Base-by-base conservation (phyloP, 30 jellyfish, hydroid and myxozoan species). In the Aurelia aurita complex sp. Pacific region DNA sequence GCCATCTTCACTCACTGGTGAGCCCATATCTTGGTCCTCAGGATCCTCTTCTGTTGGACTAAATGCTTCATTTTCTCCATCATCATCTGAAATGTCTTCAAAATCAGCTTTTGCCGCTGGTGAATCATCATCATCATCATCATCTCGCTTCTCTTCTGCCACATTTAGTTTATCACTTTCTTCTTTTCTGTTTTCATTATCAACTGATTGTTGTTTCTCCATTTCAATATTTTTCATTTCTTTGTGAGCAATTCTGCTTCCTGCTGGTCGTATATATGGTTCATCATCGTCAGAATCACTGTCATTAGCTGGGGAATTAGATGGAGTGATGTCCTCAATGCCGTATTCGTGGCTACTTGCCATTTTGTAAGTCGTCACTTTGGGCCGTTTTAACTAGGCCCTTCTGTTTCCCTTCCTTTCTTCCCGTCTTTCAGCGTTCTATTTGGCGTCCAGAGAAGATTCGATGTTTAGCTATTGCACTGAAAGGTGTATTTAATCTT, bases 211-310 rank as follows among this genome's bases (percentile, higher is more conserved):
- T 43, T 46, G 51, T 10, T 81, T 89, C 29, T 78, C 89, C 0
- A 64, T 87, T 33, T 65, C 72, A 59, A 23, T 71, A 51, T 79
- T 65, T 65, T 70, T 62, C 90, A 89, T 89, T n/a, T 82, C 97
- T 82, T 89, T 89, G 78, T 81, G 97, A 1, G 95, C 97, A 32
- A 89, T 89, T 33, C 78, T 29, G 17, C 84, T 40, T 35, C 61
- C 62, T 13, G 72, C 53, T 5, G 91, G 79, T 76, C 54, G 69
- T n/a, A 19, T 61, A 6, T 71, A 34, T 4, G 51, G 60, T 14
- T 14, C 69, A 19, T 60, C 69, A 60, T 60, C 69, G 32, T 60
- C 69, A 14, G 23, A 16, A 38, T 85, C 80, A 59, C 38, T 66
- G 32, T 86, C 90, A 66, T 77, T 89, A 64, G 76, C 96, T 14